These are phyloP conservation scores for Platycheirus rosarum DNA, from an alignment of 2,888 invertebrate genomes.

Conservation along the genomic window DNA sequence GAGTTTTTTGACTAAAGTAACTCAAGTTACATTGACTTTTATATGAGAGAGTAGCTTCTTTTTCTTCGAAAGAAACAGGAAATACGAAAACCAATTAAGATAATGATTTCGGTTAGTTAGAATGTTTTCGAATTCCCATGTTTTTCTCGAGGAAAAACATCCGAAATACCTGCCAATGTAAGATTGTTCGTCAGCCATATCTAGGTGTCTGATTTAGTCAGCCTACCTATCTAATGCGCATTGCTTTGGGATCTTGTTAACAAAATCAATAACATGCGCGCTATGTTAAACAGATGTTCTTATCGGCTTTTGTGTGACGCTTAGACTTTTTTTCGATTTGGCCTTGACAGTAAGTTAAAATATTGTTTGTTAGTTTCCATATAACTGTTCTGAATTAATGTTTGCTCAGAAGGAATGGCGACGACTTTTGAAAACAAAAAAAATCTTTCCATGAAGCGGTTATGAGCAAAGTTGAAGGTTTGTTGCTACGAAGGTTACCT, in stretches of 20 bases:
- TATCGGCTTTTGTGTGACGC: slow-evolving; percentile 9
- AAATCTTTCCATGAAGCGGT: neutral
- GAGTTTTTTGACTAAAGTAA: slow-evolving; percentile 39
- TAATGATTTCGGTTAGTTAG: slow-evolving; percentile 32
- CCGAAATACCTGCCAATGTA: too few species aligned
- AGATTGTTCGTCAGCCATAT: neutral
- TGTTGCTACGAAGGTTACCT: neutral
- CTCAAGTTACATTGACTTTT: slow-evolving; percentile 43
- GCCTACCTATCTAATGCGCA: slow-evolving; percentile 13
- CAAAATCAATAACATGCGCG: slow-evolving; percentile 52
- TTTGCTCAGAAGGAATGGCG: slow-evolving; percentile 7
- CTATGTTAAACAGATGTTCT: slow-evolving; percentile 43
- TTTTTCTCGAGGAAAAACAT: neutral
- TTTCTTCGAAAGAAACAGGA: neutral
- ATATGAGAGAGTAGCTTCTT: slow-evolving; percentile 26
- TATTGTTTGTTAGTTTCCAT: slow-evolving; percentile 17
- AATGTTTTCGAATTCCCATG: neutral
- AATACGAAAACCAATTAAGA: slow-evolving; percentile 21
- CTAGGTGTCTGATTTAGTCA: neutral
- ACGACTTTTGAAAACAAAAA: neutral
- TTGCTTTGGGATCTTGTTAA: slow-evolving; percentile 36
- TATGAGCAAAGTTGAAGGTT: neutral
- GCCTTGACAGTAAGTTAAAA: slow-evolving; percentile 25
- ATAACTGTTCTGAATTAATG: slow-evolving; percentile 1
- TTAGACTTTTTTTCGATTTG: neutral